These are phyloP conservation scores for Fistularia tabacaria DNA, from an alignment of 2,797 vertebrate genomes.

Conservation along the genomic window DNA sequence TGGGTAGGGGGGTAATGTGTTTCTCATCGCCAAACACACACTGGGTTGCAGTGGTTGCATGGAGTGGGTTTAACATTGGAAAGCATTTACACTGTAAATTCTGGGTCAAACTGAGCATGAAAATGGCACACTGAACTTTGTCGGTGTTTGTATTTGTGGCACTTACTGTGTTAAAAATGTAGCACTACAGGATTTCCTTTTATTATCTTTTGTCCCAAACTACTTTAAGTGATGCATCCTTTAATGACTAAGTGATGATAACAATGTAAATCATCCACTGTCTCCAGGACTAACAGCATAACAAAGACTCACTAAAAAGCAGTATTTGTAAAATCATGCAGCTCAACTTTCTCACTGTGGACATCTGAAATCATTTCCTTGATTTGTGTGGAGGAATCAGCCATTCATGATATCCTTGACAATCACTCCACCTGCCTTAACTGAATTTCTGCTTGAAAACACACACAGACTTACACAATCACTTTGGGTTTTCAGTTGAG, in stretches of 20 bases:
- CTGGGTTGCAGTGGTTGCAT: no score
- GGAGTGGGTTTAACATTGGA: no score
- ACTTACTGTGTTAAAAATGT: slow-evolving; percentile 22
- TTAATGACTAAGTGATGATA: slow-evolving; percentile 12
- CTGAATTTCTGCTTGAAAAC: slow-evolving; percentile 32
- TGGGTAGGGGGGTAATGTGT: no score
- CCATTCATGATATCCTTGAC: slow-evolving; percentile 51
- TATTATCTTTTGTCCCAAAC: neutral
- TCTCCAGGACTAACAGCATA: slow-evolving; percentile 2
- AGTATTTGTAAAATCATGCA: slow-evolving; percentile 36
- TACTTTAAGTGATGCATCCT: no score
- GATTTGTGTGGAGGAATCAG: slow-evolving; percentile 12
- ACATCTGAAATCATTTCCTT: slow-evolving; percentile 21
- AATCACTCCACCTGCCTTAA: slow-evolving; percentile 71
- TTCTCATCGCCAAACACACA: no score
- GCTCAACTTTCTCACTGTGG: slow-evolving; percentile 32
- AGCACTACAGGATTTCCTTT: slow-evolving; percentile 11
- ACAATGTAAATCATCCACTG: slow-evolving; percentile 12
- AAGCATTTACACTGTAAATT: neutral
- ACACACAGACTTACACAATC: slow-evolving; percentile 16
- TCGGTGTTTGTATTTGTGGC: slow-evolving; percentile 12
- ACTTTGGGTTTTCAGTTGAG: slow-evolving; percentile 30
- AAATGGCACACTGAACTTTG: slow-evolving; percentile 3
- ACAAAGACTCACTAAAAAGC: slow-evolving; percentile 3
- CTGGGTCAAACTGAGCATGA: neutral